Evolutionary conservation across 2,113 vertebrate species (phyloP), one percentile per base, ranked within the genome.

Genomic region (Nerophis lumbriciformis): DNA sequence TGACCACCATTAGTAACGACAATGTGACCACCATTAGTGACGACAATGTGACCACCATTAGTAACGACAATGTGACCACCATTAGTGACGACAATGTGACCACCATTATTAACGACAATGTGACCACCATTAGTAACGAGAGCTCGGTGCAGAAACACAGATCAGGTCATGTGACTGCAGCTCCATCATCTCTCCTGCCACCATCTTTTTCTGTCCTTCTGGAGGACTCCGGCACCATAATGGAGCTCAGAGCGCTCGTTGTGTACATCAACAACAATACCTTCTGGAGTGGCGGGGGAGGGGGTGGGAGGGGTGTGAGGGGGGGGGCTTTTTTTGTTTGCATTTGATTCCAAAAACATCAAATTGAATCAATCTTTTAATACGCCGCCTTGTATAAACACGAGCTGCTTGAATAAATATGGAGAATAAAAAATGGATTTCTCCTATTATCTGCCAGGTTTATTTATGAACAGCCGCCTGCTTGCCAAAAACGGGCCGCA

Each of bases 301-400:
- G 19, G 19, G 19, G 2, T 19, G 19, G 19, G 19, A 2, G 19
- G 2, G 19, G 19, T 1, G 19, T 1, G 19, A 2, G 2, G 19
- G 19, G 19, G 19, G 2, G 19, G 19, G 19, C 82, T 82, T 83
- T 81, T 87, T 94, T 92, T 92, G 88, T 94, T 93, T 94, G 92
- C 92, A 93, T 95, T 94, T 95, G 91, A 92, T 90, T 93, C 89
- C 76, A 79, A 93, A 88, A 88, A 91, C 92, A 89, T 91, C 89
- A 93, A 94, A 95, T 94, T 93, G 92, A 94, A 96, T 95, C 94
- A 94, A 90, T 91, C 91, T 92, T 94, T 94, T 94, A 97, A 96
- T 95, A 93, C 84, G 91, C 70, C 75, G 88, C 91, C 89, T 91
- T 93, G 90, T 93, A 94, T 91, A 93, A 91, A 94, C 67, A 90